Evolutionary conservation across 2,113 vertebrate genomes (phyloP).

Genomic region (Andinoacara biseriatus): DNA sequence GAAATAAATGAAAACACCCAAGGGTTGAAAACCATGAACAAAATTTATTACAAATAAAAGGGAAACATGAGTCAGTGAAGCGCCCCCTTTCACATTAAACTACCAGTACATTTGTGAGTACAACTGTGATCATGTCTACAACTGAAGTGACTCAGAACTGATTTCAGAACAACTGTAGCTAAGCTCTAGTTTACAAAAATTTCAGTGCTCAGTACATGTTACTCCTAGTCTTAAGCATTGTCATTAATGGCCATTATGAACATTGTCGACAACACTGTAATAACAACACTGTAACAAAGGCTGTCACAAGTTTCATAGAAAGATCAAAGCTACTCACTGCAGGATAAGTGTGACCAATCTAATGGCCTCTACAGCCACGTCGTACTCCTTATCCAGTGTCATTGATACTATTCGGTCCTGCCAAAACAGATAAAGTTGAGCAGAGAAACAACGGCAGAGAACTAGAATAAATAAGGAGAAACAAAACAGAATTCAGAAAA

Average conservation of each 20-base stretch:
- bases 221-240: not conserved
- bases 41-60: not conserved
- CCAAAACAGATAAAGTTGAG: conserved; percentile 38
- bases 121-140: not conserved
- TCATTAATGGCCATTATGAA: no score
- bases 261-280: no score
- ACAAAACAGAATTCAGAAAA: not conserved
- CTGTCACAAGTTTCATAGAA: not conserved
- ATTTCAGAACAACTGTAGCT: not conserved
- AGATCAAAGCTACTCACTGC: conserved; percentile 86
- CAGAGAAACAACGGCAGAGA: not conserved
- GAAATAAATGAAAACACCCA: not conserved
- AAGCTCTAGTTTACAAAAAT: not conserved
- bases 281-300: no score
- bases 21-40: not conserved
- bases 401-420: conserved; percentile 99
- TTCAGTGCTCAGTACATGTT: not conserved
- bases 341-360: conserved; percentile 96
- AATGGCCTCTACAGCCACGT: conserved; percentile 98
- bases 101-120: not conserved
- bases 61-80: not conserved
- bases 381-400: conserved; percentile 99
- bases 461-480: not conserved
- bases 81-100: not conserved
- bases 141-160: not conserved